A percentile compares a stretch with the other conserved stretches of the same genome.
Conservation (phyloP, 2,888 invertebrate species). For the Agapetus fuscipes region DNA sequence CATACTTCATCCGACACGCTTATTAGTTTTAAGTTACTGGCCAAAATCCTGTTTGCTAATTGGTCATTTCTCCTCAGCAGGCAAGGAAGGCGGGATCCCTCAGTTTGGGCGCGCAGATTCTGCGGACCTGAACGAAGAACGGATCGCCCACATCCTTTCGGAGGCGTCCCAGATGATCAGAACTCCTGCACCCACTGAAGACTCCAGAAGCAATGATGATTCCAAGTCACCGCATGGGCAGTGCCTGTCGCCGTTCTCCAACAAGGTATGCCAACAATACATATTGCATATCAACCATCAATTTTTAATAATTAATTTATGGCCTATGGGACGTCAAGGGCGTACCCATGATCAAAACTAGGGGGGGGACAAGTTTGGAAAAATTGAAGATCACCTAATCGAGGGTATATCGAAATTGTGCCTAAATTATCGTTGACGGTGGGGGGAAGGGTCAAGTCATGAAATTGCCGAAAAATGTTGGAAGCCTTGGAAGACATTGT, state of each 20-base stretch:
- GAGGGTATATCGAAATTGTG: too few relatives aligned
- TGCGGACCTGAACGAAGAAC: slow-evolving; percentile 77
- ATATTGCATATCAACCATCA: too few relatives aligned
- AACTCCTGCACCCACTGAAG: slow-evolving; percentile 41
- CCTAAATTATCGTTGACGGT: too few relatives aligned
- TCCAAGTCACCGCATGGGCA: slow-evolving; percentile 70
- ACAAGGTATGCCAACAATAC: slow-evolving; percentile 41
- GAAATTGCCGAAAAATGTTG: too few relatives aligned
- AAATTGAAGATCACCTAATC: too few relatives aligned
- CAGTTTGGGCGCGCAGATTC: slow-evolving; percentile 67
- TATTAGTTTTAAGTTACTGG: too few relatives aligned
- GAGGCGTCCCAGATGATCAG: slow-evolving; percentile 90
- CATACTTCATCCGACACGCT: too few relatives aligned
- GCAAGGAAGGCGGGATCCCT: slow-evolving; percentile 75
- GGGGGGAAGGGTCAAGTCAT: too few relatives aligned
- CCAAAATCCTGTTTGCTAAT: too few relatives aligned
- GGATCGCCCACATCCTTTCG: slow-evolving; percentile 85
- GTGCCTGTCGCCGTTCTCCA: slow-evolving; percentile 74
- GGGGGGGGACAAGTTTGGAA: too few relatives aligned
- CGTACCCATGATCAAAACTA: too few relatives aligned
- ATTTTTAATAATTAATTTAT: neutral
- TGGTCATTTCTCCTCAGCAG: slow-evolving; percentile 45
- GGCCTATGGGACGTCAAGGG: neutral
- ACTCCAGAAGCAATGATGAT: slow-evolving; percentile 68
- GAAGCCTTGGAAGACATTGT: too few relatives aligned